These are phyloP conservation scores for Cephus sareptanus DNA, from an alignment of 2,888 invertebrate species.

Conservation along the genomic window DNA sequence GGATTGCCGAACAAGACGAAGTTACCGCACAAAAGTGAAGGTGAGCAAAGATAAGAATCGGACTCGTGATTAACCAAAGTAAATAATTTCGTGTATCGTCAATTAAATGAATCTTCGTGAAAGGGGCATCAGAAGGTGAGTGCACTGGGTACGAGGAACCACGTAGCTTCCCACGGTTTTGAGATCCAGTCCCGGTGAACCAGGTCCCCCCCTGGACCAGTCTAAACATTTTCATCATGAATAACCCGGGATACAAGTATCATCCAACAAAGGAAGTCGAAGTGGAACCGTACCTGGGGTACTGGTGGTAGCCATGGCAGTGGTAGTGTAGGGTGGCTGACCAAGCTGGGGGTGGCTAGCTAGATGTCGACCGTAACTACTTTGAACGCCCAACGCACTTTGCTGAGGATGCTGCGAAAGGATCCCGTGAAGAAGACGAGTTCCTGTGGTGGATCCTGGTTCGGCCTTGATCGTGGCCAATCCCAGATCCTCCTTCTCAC, in stretches of 20 bases:
- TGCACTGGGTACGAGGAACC: constrained; percentile 63
- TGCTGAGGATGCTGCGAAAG: constrained; percentile 73
- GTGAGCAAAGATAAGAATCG: neutral
- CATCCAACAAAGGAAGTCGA: too few species aligned
- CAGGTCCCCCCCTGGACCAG: constrained; percentile 42
- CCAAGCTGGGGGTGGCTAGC: constrained; percentile 69
- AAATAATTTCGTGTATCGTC: constrained; percentile 55
- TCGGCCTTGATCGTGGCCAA: constrained; percentile 59
- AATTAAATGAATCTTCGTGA: constrained; percentile 64
- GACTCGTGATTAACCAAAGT: too few species aligned
- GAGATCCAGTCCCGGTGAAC: constrained; percentile 8
- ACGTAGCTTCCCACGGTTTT: constrained; percentile 55
- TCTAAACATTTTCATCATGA: constrained; percentile 22
- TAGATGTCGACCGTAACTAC: constrained; percentile 60
- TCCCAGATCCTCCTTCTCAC: constrained; percentile 57
- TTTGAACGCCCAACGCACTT: constrained; percentile 61
- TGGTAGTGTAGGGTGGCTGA: constrained; percentile 72
- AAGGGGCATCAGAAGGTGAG: constrained; percentile 61
- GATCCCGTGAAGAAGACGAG: constrained; percentile 72
- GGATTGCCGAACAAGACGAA: too few species aligned
- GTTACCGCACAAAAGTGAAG: neutral
- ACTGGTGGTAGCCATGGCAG: constrained; percentile 65
- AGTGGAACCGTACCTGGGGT: constrained; percentile 68
- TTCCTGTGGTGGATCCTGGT: constrained; percentile 57
- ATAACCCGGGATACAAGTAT: too few species aligned